phyloP scores from a whole-genome alignment of 2,113 vertebrate genomes.

The Chaetura pelagica region DNA sequence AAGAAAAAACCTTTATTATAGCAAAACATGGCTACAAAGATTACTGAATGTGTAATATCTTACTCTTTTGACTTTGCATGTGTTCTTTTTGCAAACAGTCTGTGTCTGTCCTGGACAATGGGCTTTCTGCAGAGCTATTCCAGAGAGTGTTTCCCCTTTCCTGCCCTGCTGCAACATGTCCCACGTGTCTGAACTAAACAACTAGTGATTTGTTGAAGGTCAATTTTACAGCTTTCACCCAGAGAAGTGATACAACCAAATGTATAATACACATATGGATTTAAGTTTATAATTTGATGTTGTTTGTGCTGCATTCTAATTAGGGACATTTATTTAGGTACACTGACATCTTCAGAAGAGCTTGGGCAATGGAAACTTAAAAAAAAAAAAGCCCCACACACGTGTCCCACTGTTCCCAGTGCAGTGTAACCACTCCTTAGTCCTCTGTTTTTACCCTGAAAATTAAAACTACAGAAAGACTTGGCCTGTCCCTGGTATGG shows the following conservation, averaged over 20 bases:
- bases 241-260: not conserved
- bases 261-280: not conserved
- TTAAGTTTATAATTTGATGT: not conserved
- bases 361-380: not conserved
- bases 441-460: not conserved
- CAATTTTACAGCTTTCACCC: not conserved
- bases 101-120: not conserved
- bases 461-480: not conserved
- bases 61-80: not conserved
- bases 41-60: not conserved
- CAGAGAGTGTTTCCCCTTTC: not conserved
- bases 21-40: not conserved
- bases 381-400: fast-evolving
- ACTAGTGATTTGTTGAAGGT: not conserved
- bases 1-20: not conserved
- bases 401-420: not conserved
- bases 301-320: not conserved
- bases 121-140: not conserved
- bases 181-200: not conserved
- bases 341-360: not conserved
- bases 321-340: not conserved
- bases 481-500: too few relatives aligned
- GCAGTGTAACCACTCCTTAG: not conserved
- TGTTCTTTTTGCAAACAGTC: not conserved
- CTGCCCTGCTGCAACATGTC: fast-evolving